Base-by-base conservation (phyloP, 2,888 invertebrate genomes). In the Eudasyphora cyanicolor region DNA sequence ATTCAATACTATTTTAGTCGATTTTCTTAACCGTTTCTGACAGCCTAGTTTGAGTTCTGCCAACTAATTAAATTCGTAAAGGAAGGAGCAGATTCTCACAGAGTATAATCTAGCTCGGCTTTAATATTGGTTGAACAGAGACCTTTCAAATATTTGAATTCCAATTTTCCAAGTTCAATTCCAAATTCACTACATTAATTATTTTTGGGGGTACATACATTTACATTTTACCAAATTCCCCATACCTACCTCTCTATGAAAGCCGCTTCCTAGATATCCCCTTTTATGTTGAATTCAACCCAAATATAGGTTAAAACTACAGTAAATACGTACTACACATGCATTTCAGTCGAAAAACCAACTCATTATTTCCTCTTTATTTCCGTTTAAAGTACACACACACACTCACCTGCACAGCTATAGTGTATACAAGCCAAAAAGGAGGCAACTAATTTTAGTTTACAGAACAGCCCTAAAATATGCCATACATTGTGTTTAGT, bases 371-470 rank as follows among this genome's bases (percentile, higher is more conserved):
- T 76, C 57, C 21, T 32, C n/a, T 57, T 32, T 35, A 27, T 71
- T 70, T 42, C 17, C 21, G 27, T 60, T 42, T 27, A 62, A 29
- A 17, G 0, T 21, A 27, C 57, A 57, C 24, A 24, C 57, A 27
- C 57, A 27, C 45, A 12, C 32, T n/a, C 32, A 32, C 32, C 1
- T 14, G 21, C 67, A n/a, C 64, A 38, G 10, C 10, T 10, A 54
- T n/a, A 67, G n/a, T n/a, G 38, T 12, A 24, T 29, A n/a, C 29
- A n/a, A 21, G n/a, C 70, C 77, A 38, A 67, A 83, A 78, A 75
- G 57, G 49, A 84, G 38, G 71, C 83, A 80, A 80, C 77, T 75
- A 78, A 84, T 80, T 84, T 84, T 21, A 57, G 29, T 71, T 64
- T 38, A 54, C 62, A 57, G 77, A 80, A 38, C 42, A 62, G 45